Evolutionary conservation across 2,888 invertebrate genomes (phyloP), one percentile per base, ranked within the genome.

Genomic region (Embidobia sp.): DNA sequence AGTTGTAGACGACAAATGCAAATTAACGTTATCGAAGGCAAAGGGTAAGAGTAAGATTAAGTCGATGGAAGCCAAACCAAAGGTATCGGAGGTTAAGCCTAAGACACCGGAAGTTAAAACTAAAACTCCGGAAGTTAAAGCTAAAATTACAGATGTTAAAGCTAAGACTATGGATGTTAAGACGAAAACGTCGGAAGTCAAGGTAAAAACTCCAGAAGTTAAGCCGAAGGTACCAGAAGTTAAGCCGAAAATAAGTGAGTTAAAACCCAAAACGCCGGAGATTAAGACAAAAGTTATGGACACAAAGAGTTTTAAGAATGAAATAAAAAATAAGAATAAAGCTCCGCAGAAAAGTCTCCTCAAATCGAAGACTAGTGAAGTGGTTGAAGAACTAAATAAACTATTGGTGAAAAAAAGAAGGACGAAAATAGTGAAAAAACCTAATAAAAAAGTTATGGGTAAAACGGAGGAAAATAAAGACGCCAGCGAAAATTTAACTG

Each of bases 371-470:
- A 27, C 26, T 15, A 35, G 46, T 27, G 72, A 78, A 66, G 37
- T 67, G 8, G 18, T 79, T 75, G 70, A 86, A 79, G 69, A 81
- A 70, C 5, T 35, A 15, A 79, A 49, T 44, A 80, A 78, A 31
- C 31, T 66, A 15, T 80, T 82, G 66, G 66, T 77, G 40, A 88
- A 86, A 70, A 88, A 86, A 78, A 87, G 74, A 89, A 92, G 86
- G 84, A 91, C 82, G 90, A 91, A 85, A 80, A 5, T 67, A 1
- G 85, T 85, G 53, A 87, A 87, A 82, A 89, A 46, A 7, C 7
- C 59, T 7, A 88, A 90, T 0, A 83, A 90, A 83, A 87, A 91
- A 85, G 82, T 82, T 84, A 33, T 80, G 10, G 90, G 88, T 79
- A 90, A 89, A 67, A 55, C 78, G 10, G 84, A 84, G 49, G 84